Base-by-base conservation (phyloP, 2,888 invertebrate genomes). In the Cheilosia vernalis region DNA sequence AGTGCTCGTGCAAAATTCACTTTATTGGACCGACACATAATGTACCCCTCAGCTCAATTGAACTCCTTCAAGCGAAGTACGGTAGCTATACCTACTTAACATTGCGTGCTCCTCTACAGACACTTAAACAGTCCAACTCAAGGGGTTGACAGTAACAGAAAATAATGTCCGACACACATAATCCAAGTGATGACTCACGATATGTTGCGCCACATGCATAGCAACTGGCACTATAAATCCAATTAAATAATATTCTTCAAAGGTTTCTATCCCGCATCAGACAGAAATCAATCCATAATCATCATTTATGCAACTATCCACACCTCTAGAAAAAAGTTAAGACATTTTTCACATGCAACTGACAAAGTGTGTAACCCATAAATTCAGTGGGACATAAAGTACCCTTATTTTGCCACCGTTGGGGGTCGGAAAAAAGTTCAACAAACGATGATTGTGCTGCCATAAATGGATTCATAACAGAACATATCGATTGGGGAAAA, bases 391-490 rank as follows among this genome's bases (percentile, higher is more conserved):
- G 40, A 53, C 51, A 66, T 24, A 40, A 66, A 51, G 53, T 37
- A 53, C 40, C 66, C 40, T 17, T 24, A 24, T 24, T 10, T 15
- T 15, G 13, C 21, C 61, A 30, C 44, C 17, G 24, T n/a, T 55
- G 17, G 27, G n/a, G 42, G 60, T 17, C 30, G 47, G 47, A 42
- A 13, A 24, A 60, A 58, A 70, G 74, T 80, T 84, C 80, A 84
- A 84, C 47, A 84, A 58, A 84, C 84, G 74, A 69, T 79, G 74
- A 79, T 79, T 74, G 66, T 69, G 51, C 17, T 63, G 80, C 19
- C 80, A 80, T 66, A 83, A 84, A 80, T 80, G 80, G 69, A 84
- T 80, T 76, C 84, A 80, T 74, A 84, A 80, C 70, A 42, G 37
- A 13, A 47, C 21, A 42, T 83, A 84, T 84, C 80, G 84, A 84